Conservation (phyloP, 2,888 invertebrate species). For the Trichopria drosophilae region DNA sequence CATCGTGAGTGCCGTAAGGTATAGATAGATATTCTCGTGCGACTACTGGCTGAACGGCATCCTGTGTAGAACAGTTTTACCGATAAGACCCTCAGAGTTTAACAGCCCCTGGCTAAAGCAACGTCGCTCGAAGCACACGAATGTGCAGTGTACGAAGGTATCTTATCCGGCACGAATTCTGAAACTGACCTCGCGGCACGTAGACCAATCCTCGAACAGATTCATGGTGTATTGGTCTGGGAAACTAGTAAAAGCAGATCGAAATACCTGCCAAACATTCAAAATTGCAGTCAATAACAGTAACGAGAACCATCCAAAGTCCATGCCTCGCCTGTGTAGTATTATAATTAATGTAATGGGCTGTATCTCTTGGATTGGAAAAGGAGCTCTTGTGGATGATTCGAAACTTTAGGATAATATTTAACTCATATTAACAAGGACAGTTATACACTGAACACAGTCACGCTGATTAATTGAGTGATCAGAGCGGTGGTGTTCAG, state of each 20-base stretch:
- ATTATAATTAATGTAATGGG: too few relatives aligned
- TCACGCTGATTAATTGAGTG: too few relatives aligned
- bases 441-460: too few relatives aligned
- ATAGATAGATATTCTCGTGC: slow-evolving; percentile 44
- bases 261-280: too few relatives aligned
- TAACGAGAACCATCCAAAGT: too few relatives aligned
- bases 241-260: slow-evolving; percentile 12
- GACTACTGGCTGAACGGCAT: slow-evolving; percentile 47
- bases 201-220: slow-evolving; percentile 18
- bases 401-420: too few relatives aligned
- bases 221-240: slow-evolving; percentile 17
- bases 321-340: too few relatives aligned
- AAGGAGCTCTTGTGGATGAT: too few relatives aligned
- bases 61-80: slow-evolving; percentile 54
- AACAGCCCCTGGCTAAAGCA: slow-evolving; percentile 55
- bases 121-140: slow-evolving; percentile 32
- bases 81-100: slow-evolving; percentile 55
- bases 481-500: too few relatives aligned
- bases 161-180: slow-evolving; percentile 25
- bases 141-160: slow-evolving; percentile 9
- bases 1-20: slow-evolving; percentile 11
- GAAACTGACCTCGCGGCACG: slow-evolving; percentile 23
- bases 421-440: too few relatives aligned
- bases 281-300: too few relatives aligned
- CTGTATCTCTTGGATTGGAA: too few relatives aligned